Evolutionary conservation across 2,888 invertebrate species (phyloP), one percentile per base, ranked within the genome.

Genomic region (Drosophila ochracea): DNA sequence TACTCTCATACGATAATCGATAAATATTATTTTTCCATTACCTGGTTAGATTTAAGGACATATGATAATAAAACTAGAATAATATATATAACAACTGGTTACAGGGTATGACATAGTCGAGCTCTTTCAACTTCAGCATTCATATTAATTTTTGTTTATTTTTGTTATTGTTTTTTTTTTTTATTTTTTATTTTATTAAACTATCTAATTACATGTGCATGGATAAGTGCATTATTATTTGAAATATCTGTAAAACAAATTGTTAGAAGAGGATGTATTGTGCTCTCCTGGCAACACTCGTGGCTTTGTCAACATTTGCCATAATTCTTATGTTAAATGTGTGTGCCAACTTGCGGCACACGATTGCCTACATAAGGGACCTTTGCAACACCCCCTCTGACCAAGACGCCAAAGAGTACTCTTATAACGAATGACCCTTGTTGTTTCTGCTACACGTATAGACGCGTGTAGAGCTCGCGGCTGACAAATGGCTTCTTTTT

Each of bases 401-500:
- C n/a, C 41, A 43, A 58, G 58, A 59, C 59, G 63, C 33, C 64
- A 41, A 60, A 67, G 63, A 54, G 68, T 60, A 63, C 75, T 87
- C 76, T 79, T 72, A 79, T 63, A 82, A 68, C 80, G 69, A 76
- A 79, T 71, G 76, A 67, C 66, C 58, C 68, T 60, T 78, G 82
- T 69, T 64, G 72, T 21, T 63, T 21, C 6, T 39, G 39, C 28
- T 39, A 57, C 47, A 31, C 39, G 39, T 30, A n/a, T 35, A 35
- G 4, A 37, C 63, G 50, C 57, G 59, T 82, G 62, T 53, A 43
- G 54, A 68, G 66, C 73, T 76, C 76, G 80, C 73, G 71, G 70
- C 72, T 75, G 79, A 63, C 72, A 74, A 82, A 84, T 89, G 82
- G 68, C 76, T 72, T 78, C 81, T 80, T 83, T 28, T 81, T 86